A percentile compares a stretch with the other conserved stretches of the same genome.
phyloP scores from a whole-genome alignment of 2,797 vertebrate genomes.

The Smutsia gigantea region DNA sequence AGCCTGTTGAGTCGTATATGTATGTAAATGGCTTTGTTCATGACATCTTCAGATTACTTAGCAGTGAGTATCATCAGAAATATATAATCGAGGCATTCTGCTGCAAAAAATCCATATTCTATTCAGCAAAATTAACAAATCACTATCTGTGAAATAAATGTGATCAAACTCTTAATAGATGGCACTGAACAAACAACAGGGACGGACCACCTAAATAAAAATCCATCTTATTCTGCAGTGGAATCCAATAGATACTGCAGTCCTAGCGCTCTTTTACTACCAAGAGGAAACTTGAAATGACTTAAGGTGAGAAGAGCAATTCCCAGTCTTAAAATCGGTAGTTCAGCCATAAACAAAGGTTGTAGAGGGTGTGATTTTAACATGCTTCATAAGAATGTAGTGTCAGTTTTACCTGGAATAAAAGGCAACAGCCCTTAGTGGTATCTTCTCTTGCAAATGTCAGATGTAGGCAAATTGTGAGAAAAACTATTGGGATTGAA shows the following conservation, averaged over 20 bases:
- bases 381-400: neutral
- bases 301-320: neutral
- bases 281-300: neutral
- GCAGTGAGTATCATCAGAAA: neutral
- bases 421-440: neutral
- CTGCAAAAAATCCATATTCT: conserved; percentile 10
- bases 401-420: neutral
- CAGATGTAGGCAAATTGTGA: neutral
- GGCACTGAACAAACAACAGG: neutral
- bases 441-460: neutral
- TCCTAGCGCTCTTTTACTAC: neutral
- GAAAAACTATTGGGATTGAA: conserved; percentile 8
- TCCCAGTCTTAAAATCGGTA: neutral
- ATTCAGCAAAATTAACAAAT: neutral
- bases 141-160: conserved; percentile 1
- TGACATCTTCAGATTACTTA: conserved; percentile 33
- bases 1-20: neutral
- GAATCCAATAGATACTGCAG: neutral
- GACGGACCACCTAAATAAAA: neutral
- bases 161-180: neutral
- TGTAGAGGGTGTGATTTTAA: neutral
- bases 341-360: neutral
- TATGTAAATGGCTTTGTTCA: neutral
- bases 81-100: neutral
- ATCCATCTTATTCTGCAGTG: neutral